Conservation (phyloP, 2,797 vertebrate genomes). For the Peromyscus melanophrys region DNA sequence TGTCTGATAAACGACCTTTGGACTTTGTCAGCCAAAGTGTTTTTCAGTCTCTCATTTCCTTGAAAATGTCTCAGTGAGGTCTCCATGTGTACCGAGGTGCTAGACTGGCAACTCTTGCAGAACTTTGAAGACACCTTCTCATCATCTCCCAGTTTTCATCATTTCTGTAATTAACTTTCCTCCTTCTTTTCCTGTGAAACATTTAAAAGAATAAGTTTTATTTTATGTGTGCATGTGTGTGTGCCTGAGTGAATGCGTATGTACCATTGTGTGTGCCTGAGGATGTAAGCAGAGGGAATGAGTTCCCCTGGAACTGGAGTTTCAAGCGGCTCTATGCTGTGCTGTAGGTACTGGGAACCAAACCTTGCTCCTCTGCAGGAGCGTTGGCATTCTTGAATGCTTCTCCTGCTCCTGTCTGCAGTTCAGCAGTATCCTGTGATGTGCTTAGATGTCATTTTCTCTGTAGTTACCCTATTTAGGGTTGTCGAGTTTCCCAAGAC, state of each 20-base stretch:
- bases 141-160: not conserved
- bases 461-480: too few relatives aligned
- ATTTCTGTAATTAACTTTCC: not conserved
- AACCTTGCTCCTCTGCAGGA: too few relatives aligned
- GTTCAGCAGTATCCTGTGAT: too few relatives aligned
- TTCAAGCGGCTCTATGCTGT: too few relatives aligned
- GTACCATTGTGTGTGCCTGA: not conserved
- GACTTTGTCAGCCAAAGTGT: not conserved
- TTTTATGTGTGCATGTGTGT: not conserved
- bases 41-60: not conserved
- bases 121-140: not conserved
- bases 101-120: not conserved
- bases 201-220: not conserved
- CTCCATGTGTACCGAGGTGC: not conserved
- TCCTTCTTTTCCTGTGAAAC: not conserved
- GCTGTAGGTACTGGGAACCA: too few relatives aligned
- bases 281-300: too few relatives aligned
- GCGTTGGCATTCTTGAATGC: not conserved
- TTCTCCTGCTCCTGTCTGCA: too few relatives aligned
- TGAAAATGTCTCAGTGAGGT: not conserved
- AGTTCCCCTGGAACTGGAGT: not conserved
- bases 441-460: too few relatives aligned
- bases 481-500: not conserved
- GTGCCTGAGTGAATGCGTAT: not conserved
- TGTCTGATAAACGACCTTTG: not conserved